Evolutionary conservation across 2,888 invertebrate species (phyloP).

Genomic region (Lycia hirtaria): DNA sequence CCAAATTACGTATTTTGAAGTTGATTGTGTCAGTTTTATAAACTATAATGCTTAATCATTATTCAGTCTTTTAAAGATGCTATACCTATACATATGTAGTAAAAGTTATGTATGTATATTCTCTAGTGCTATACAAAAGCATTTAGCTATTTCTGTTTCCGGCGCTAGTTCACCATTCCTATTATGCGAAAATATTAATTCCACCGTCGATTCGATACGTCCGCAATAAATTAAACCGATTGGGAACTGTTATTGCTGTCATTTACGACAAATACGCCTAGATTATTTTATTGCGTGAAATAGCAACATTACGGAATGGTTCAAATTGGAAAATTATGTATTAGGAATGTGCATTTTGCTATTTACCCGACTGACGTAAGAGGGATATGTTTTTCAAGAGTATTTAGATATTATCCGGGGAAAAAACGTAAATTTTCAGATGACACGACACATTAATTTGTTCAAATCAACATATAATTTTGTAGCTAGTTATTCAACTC

Average conservation of each 20-base stretch:
- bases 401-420: too few relatives aligned
- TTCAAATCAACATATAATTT: too few relatives aligned
- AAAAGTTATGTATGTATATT: neutral
- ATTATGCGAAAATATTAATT: constrained; percentile 19
- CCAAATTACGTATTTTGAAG: too few relatives aligned
- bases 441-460: too few relatives aligned
- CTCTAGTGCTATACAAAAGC: neutral
- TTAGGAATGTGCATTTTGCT: too few relatives aligned
- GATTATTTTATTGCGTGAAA: neutral
- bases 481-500: too few relatives aligned
- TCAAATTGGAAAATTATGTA: neutral
- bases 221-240: constrained; percentile 16
- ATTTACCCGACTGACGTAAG: too few relatives aligned
- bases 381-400: too few relatives aligned
- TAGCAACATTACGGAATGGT: neutral
- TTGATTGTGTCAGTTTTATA: too few relatives aligned
- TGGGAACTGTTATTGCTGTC: constrained; percentile 10
- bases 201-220: constrained; percentile 3
- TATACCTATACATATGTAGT: neutral
- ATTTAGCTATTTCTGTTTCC: neutral
- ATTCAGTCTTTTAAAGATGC: neutral
- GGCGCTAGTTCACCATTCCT: constrained; percentile 5
- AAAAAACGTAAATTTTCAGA: too few relatives aligned
- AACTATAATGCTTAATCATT: too few relatives aligned
- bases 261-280: constrained; percentile 6